Percentiles rank a stretch among this genome's conserved stretches.
Conservation (phyloP, 2,113 vertebrate species). For the Polypterus bichir region DNA sequence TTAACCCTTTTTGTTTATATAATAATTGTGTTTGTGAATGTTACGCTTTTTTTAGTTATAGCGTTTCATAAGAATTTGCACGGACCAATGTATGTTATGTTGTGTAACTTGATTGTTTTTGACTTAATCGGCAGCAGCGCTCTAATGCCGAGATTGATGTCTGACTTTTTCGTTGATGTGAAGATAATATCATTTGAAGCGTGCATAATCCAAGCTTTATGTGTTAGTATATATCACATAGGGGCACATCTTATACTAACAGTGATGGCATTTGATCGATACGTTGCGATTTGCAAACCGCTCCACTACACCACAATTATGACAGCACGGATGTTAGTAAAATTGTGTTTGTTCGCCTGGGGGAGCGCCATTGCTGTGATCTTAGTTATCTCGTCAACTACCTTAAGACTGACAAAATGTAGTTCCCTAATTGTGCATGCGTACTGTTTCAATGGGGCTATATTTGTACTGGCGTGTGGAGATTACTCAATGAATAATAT, state of each 20-base stretch:
- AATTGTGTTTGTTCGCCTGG: slow-evolving; percentile 28
- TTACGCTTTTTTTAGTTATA: slow-evolving; percentile 12
- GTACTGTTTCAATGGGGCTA: slow-evolving; percentile 35
- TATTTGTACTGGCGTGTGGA: slow-evolving; percentile 28
- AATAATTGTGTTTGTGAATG: too few relatives aligned
- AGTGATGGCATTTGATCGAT: slow-evolving; percentile 41
- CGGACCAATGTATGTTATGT: slow-evolving; percentile 35
- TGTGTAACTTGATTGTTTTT: slow-evolving; percentile 28
- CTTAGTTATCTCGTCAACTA: slow-evolving; percentile 24
- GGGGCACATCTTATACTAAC: slow-evolving; percentile 26
- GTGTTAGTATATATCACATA: slow-evolving; percentile 22
- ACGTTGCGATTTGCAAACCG: slow-evolving; percentile 23
- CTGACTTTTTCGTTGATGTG: slow-evolving; percentile 26
- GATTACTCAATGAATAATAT: slow-evolving; percentile 23
- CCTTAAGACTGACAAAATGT: slow-evolving; percentile 25
- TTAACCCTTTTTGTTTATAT: too few relatives aligned
- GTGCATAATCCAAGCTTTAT: slow-evolving; percentile 29
- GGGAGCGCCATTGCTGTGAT: slow-evolving; percentile 20
- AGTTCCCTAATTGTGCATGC: slow-evolving; percentile 25
- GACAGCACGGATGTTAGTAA: slow-evolving; percentile 22
- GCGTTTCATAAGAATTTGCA: slow-evolving; percentile 24
- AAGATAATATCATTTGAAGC: slow-evolving; percentile 22
- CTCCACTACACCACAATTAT: slow-evolving; percentile 38
- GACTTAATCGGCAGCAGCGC: slow-evolving; percentile 30
- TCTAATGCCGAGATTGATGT: slow-evolving; percentile 29